Percentiles rank a stretch among this genome's conserved stretches.
Evolutionary conservation across 2,113 vertebrate genomes (phyloP).

Genomic region (Rutilus rutilus): DNA sequence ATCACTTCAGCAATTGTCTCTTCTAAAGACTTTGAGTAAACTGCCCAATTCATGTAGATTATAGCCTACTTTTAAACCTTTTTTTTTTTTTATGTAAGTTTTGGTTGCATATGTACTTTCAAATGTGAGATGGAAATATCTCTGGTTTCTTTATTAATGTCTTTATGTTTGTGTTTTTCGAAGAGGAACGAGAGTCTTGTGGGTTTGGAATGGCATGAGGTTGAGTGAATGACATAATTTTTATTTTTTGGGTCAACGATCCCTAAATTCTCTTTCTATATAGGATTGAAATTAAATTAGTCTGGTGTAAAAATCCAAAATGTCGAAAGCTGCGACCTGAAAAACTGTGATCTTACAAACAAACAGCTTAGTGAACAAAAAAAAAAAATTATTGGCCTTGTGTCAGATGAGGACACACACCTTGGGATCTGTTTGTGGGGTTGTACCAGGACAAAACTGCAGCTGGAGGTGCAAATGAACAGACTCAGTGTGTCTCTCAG

Average conservation of each 20-base stretch:
- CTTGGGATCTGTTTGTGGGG: constrained; percentile 4
- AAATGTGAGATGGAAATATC: neutral
- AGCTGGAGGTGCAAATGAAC: neutral
- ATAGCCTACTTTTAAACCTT: neutral
- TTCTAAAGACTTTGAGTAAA: neutral
- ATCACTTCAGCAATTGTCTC: neutral
- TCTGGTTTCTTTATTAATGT: neutral
- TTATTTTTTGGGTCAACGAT: neutral
- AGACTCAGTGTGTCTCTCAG: neutral
- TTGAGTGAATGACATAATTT: neutral
- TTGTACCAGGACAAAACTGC: constrained; percentile 5
- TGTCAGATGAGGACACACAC: neutral
- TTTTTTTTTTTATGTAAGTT: neutral
- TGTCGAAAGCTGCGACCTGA: neutral
- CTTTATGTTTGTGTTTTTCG: neutral
- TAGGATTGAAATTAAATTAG: neutral
- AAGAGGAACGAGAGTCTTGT: neutral
- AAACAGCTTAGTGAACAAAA: neutral
- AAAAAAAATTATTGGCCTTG: neutral
- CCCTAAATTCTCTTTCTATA: neutral
- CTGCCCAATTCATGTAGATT: neutral
- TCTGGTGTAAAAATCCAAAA: neutral
- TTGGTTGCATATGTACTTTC: neutral
- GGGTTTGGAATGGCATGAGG: neutral
- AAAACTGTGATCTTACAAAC: neutral